Percentiles rank a stretch among this genome's conserved stretches.
phyloP scores from a whole-genome alignment of 2,797 vertebrate species.

The Hoplostethus mediterraneus region DNA sequence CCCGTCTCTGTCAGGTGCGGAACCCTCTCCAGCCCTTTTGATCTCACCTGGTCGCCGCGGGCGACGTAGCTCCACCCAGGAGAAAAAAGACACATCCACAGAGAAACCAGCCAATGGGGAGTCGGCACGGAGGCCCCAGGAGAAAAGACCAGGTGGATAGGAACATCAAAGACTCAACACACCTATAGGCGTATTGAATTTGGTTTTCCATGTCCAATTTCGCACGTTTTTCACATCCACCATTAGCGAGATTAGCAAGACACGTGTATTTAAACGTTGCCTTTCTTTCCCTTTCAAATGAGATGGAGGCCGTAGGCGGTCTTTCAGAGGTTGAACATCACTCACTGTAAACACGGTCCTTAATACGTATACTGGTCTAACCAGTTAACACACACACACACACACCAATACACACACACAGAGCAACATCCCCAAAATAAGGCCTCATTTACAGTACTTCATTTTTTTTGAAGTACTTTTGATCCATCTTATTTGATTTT shows the following conservation, averaged over 20 bases:
- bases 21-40: conserved; percentile 92
- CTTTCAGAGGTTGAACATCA: neutral
- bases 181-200: neutral
- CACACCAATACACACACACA: conserved; percentile 5
- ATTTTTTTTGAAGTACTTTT: no score
- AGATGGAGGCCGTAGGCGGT: neutral
- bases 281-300: neutral
- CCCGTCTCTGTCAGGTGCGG: conserved; percentile 86
- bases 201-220: no score
- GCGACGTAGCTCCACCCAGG: conserved; percentile 82
- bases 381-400: conserved; percentile 20
- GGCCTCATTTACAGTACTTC: conserved; percentile 24
- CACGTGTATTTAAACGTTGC: neutral
- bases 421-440: conserved; percentile 25
- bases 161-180: neutral
- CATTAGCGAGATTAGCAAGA: neutral
- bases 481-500: neutral
- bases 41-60: conserved; percentile 88
- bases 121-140: conserved; percentile 75
- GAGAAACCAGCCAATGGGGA: conserved; percentile 83
- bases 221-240: no score
- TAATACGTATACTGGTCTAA: conserved; percentile 26
- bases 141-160: conserved; percentile 89
- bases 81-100: conserved; percentile 81
- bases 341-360: no score